Conservation (phyloP, 2,113 vertebrate genomes). For the Dendrocopos noguchii region DNA sequence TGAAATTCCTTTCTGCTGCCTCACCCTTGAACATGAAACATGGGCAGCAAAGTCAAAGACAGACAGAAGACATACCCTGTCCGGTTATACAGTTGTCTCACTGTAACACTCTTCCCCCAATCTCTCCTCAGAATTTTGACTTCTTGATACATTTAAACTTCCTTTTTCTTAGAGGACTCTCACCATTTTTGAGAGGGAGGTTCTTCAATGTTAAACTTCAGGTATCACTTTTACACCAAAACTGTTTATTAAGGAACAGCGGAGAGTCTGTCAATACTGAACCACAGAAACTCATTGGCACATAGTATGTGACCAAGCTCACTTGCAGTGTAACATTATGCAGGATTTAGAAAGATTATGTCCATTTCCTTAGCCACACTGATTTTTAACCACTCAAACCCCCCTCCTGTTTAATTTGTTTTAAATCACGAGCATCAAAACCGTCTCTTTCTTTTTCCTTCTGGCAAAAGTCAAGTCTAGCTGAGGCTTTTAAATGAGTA, state of each 20-base stretch:
- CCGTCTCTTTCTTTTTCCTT: not conserved
- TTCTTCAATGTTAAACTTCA: not conserved
- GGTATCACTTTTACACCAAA: too few species aligned
- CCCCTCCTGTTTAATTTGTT: not conserved
- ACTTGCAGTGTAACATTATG: not conserved
- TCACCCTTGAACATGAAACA: not conserved
- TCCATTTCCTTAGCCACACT: not conserved
- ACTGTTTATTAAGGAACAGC: not conserved
- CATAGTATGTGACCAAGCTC: not conserved
- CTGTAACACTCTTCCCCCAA: not conserved
- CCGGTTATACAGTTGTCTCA: not conserved
- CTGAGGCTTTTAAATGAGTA: not conserved
- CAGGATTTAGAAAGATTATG: not conserved
- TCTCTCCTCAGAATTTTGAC: not conserved
- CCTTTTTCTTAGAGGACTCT: not conserved
- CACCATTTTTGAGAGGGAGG: not conserved
- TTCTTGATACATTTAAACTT: not conserved
- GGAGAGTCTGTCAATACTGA: not conserved
- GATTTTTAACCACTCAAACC: not conserved
- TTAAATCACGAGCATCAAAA: not conserved
- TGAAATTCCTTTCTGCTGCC: conserved; percentile 32
- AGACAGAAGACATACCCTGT: not conserved
- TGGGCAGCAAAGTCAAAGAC: not conserved
- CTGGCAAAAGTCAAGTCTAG: not conserved
- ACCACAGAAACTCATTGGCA: not conserved